Percentiles rank a stretch among this genome's conserved stretches.
These are phyloP conservation scores for Trigoniulus corallinus DNA, from an alignment of 1,140 invertebrate genomes.

Conservation along the genomic window DNA sequence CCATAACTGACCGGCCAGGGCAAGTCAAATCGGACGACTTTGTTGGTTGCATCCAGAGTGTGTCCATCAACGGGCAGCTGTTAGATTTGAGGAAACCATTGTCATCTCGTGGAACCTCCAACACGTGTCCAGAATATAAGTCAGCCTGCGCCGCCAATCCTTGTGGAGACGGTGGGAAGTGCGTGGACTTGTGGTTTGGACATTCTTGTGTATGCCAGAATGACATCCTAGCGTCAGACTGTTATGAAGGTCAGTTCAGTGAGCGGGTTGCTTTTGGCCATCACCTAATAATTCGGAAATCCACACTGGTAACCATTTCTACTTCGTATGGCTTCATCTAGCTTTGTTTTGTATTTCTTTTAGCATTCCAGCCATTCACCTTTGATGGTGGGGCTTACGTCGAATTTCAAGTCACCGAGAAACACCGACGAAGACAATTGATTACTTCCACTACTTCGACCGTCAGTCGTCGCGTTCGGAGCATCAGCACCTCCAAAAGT, in stretches of 20 bases:
- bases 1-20: constrained; percentile 64
- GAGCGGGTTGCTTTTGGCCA: not conserved
- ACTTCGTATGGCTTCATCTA: no score
- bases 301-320: no score
- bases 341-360: no score
- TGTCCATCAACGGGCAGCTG: constrained; percentile 63
- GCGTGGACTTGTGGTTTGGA: constrained; percentile 59
- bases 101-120: constrained; percentile 43
- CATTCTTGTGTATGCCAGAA: constrained; percentile 35
- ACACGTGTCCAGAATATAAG: constrained; percentile 48
- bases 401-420: constrained; percentile 62
- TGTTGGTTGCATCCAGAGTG: constrained; percentile 78
- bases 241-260: constrained; percentile 30
- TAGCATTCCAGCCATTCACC: constrained; percentile 57
- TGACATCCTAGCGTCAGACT: constrained; percentile 54
- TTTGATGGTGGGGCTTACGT: constrained; percentile 56
- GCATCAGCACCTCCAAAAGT: not conserved
- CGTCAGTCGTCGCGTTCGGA: not conserved
- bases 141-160: constrained; percentile 32
- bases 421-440: constrained; percentile 65
- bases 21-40: constrained; percentile 82
- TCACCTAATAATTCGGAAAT: no score
- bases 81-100: constrained; percentile 62
- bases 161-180: constrained; percentile 49
- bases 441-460: constrained; percentile 30